phyloP scores from a whole-genome alignment of 1,140 invertebrate species.

The Lepidotrigona ventralis region DNA sequence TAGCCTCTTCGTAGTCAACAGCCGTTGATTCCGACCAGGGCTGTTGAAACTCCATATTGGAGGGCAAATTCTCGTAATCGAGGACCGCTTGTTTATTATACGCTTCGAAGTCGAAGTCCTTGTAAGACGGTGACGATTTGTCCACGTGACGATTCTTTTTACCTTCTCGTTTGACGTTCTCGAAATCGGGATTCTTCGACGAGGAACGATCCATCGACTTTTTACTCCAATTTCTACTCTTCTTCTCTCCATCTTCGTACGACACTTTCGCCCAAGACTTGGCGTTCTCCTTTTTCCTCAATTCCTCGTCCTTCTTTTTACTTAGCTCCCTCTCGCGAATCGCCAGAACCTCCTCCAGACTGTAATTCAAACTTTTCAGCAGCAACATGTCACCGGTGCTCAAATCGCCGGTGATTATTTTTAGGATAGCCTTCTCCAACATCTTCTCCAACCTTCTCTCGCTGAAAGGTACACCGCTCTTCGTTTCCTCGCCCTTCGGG shows the following conservation, averaged over 20 bases:
- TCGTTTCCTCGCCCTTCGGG: constrained; percentile 39
- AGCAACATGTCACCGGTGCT: constrained; percentile 71
- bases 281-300: constrained; percentile 31
- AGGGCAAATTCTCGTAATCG: constrained; percentile 75
- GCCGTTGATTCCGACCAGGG: constrained; percentile 39
- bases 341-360: constrained; percentile 70
- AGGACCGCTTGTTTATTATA: constrained; percentile 74
- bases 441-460: constrained; percentile 73
- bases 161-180: constrained; percentile 9
- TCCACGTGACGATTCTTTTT: constrained; percentile 43
- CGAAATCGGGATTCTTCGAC: constrained; percentile 25
- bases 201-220: constrained; percentile 36
- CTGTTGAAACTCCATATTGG: constrained; percentile 47
- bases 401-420: constrained; percentile 76
- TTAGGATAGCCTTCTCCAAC: constrained; percentile 75
- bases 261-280: constrained; percentile 39
- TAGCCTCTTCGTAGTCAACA: constrained; percentile 42
- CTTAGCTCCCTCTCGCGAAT: constrained; percentile 73
- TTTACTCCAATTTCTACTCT: constrained; percentile 33
- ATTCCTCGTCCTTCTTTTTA: constrained; percentile 65
- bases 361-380: constrained; percentile 77
- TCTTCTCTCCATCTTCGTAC: constrained; percentile 40
- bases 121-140: constrained; percentile 25
- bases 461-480: constrained; percentile 63
- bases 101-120: constrained; percentile 68